phyloP scores from a whole-genome alignment of 2,797 vertebrate species.

The Coregonus ussuriensis region DNA sequence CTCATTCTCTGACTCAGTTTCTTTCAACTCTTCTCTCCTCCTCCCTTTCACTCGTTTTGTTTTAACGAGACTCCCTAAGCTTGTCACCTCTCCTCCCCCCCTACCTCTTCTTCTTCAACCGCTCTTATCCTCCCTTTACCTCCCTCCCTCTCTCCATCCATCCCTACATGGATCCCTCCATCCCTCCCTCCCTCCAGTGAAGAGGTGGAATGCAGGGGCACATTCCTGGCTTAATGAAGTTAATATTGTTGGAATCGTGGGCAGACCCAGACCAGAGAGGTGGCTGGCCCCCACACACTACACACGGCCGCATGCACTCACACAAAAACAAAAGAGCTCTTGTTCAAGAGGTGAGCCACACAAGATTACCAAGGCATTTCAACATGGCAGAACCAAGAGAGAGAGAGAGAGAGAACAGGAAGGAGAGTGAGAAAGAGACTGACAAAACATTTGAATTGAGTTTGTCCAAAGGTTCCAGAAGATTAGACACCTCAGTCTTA shows the following conservation, averaged over 20 bases:
- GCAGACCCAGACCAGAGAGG: constrained; percentile 69
- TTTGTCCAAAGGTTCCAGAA: constrained; percentile 42
- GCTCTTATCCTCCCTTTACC: constrained; percentile 37
- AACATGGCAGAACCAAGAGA: constrained; percentile 47
- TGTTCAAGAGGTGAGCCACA: constrained; percentile 73
- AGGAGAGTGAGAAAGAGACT: constrained; percentile 17
- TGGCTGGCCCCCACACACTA: constrained; percentile 69
- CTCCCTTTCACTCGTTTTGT: neutral
- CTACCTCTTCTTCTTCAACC: constrained; percentile 43
- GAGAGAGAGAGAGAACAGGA: constrained; percentile 26
- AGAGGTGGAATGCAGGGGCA: constrained; percentile 76
- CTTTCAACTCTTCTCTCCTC: constrained; percentile 22
- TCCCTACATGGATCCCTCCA: constrained; percentile 38
- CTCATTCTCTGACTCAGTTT: constrained; percentile 54
- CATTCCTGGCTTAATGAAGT: constrained; percentile 91
- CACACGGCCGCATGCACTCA: neutral
- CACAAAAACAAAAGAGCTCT: constrained; percentile 80
- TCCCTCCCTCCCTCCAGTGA: constrained; percentile 67
- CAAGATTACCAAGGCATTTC: constrained; percentile 65
- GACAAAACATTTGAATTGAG: constrained; percentile 15
- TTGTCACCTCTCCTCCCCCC: constrained; percentile 26
- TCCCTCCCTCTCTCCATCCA: constrained; percentile 2
- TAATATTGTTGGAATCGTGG: constrained; percentile 85
- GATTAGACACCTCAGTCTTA: constrained; percentile 49
- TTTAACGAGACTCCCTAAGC: neutral